phyloP scores from a whole-genome alignment of 2,888 invertebrate species.

The Diaprepes abbreviatus region DNA sequence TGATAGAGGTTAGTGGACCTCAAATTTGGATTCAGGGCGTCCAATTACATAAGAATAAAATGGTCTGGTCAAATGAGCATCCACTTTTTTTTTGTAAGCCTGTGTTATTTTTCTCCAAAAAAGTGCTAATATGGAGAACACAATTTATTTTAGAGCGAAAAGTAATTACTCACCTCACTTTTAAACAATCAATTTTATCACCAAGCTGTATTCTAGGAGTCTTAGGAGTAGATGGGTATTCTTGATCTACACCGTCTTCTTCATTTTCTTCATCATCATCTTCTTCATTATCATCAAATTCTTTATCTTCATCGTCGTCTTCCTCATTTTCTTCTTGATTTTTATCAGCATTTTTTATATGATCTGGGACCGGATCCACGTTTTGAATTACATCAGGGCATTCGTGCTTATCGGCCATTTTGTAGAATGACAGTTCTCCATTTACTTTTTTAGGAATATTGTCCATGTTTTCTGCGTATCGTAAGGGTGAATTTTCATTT shows the following conservation, averaged over 20 bases:
- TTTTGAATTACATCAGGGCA: conserved; percentile 72
- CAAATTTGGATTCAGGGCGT: too few species aligned
- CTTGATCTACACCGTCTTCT: conserved; percentile 55
- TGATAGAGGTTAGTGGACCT: too few species aligned
- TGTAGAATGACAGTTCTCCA: conserved; percentile 81
- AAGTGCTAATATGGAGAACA: too few species aligned
- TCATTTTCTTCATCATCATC: conserved; percentile 61
- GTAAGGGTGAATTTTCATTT: conserved; percentile 73
- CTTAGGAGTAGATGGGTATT: conserved; percentile 57
- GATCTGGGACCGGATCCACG: conserved; percentile 72
- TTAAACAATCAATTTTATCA: conserved; percentile 81
- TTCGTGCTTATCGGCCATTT: conserved; percentile 70
- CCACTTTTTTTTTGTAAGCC: too few species aligned
- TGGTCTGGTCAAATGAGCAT: too few species aligned
- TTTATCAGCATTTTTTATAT: conserved; percentile 61
- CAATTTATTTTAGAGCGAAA: too few species aligned
- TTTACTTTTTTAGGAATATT: conserved; percentile 75
- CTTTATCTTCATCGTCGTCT: conserved; percentile 55
- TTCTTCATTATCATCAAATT: conserved; percentile 46
- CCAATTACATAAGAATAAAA: too few species aligned
- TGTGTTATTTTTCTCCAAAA: too few species aligned
- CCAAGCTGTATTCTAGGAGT: conserved; percentile 76
- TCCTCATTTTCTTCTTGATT: conserved; percentile 54
- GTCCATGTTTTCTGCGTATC: conserved; percentile 76
- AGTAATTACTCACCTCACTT: conserved; percentile 59